phyloP scores from a whole-genome alignment of 2,113 vertebrate species.

The Poeciliopsis retropinna region DNA sequence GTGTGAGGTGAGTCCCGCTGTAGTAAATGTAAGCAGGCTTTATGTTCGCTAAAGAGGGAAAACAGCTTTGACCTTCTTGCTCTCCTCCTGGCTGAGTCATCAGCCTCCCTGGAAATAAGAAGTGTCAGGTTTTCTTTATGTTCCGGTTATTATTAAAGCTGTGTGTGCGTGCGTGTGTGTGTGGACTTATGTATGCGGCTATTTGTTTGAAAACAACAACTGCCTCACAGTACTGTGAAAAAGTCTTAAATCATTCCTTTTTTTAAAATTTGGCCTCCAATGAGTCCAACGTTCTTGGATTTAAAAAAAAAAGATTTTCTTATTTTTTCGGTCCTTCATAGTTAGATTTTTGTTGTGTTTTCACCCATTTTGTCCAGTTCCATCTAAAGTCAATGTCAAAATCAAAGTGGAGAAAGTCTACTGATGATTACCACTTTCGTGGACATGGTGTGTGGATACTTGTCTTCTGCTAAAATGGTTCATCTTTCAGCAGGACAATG shows the following conservation, averaged over 20 bases:
- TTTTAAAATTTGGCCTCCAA: background rate
- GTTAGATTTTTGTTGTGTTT: background rate
- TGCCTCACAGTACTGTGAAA: background rate
- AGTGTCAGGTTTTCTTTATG: conserved; percentile 15
- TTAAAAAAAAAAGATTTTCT: background rate
- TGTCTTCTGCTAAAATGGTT: too few species aligned
- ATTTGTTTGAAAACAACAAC: background rate
- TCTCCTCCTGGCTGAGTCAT: conserved; percentile 50
- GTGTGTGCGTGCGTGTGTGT: background rate
- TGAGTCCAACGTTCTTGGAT: background rate
- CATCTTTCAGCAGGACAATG: too few species aligned
- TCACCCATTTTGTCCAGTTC: too few species aligned
- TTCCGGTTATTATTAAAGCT: conserved; percentile 9
- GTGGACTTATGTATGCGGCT: background rate
- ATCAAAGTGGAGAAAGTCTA: too few species aligned
- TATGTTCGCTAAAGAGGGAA: conserved; percentile 11
- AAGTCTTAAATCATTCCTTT: too few species aligned
- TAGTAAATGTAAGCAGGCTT: conserved; percentile 10
- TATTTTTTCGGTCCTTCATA: background rate
- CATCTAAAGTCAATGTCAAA: too few species aligned
- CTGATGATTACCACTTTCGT: too few species aligned
- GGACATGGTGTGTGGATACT: too few species aligned
- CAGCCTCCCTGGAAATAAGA: conserved; percentile 11
- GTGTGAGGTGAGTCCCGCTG: conserved; percentile 41
- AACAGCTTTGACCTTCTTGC: conserved; percentile 27